Conservation (phyloP, 2,888 invertebrate genomes). For the Sphaeridia pumilis region DNA sequence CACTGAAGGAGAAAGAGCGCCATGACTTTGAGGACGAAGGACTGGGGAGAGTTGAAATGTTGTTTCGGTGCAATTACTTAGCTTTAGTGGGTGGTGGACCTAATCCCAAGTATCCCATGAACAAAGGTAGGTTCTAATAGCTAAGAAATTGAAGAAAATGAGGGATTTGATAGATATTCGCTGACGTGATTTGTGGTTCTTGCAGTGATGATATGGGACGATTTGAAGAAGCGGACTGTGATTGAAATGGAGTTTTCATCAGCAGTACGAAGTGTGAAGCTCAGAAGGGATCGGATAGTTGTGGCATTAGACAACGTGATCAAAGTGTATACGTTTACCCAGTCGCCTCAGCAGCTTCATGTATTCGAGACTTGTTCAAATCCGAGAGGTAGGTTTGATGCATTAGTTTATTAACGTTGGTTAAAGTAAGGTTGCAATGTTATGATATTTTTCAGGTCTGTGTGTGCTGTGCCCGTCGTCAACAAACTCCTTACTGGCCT, state of each 20-base stretch:
- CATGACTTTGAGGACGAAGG: slow-evolving; percentile 91
- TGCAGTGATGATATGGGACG: slow-evolving; percentile 98
- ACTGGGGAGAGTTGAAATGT: slow-evolving; percentile 89
- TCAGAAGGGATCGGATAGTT: slow-evolving; percentile 90
- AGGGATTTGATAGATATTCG: too few species aligned
- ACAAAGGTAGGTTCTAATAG: slow-evolving; percentile 66
- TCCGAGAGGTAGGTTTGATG: slow-evolving; percentile 64
- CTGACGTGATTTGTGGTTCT: too few species aligned
- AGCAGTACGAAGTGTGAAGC: slow-evolving; percentile 80
- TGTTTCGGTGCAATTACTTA: slow-evolving; percentile 93
- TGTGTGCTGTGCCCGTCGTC: slow-evolving; percentile 95
- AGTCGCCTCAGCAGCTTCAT: slow-evolving; percentile 85
- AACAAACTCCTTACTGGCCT: slow-evolving; percentile 87
- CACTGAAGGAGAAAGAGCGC: slow-evolving; percentile 89
- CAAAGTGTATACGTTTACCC: slow-evolving; percentile 95
- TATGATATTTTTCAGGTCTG: slow-evolving; percentile 55
- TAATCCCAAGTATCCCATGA: slow-evolving; percentile 81
- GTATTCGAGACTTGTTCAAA: slow-evolving; percentile 94
- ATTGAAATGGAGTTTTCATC: slow-evolving; percentile 90
- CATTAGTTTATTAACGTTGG: too few species aligned
- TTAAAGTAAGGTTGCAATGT: too few species aligned
- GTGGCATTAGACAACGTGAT: slow-evolving; percentile 88
- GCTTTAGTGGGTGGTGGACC: slow-evolving; percentile 91
- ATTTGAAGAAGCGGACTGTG: slow-evolving; percentile 84
- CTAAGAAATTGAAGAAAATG: too few species aligned